Base-by-base conservation (phyloP, 1,140 invertebrate species). In the Paralvinella palmiformis region DNA sequence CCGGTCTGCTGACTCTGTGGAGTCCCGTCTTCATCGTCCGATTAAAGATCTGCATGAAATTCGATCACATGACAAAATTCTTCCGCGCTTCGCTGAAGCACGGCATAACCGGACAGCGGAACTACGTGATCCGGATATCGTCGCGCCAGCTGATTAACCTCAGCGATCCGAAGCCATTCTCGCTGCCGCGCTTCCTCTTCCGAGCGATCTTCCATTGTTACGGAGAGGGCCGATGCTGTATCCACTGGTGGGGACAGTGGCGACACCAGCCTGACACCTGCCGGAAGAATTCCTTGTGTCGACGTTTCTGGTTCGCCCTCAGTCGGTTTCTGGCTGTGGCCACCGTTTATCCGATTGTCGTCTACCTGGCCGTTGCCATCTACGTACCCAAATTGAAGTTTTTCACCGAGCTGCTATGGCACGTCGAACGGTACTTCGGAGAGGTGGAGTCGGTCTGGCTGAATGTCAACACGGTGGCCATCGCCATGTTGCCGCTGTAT, bases 231-330 rank as follows among this genome's bases (percentile, higher is more conserved):
- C 45, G 59, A 15, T 66, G 64, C 45, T 66, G 64, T 52, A 66
- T 66, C 22, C 64, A 66, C 36, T 66, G 64, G 64, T 66, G 64
- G 64, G 59, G 64, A 41, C 27, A 60, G 27, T 66, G 64, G 64
- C 32, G 41, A 22, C 50, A 66, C 27, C 64, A 66, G 31, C 64
- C 64, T 20, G 20, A 24, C 2, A 20, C 59, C 22, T 66, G 64
- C 41, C 35, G 33, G 36, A 32, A 31, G 24, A 31, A 62, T 27
- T 45, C 59, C 10, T 36, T 20, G 24, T 44, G 58, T 55, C 37
- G 37, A 13, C 41, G 59, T 29, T 66, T 31, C 20, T 66, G 64
- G 64, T 10, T 61, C 22, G 32, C 56, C n/a, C 33, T 36, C 27
- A 37, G 58, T 24, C 44, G 59, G 3, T 20, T 62, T 17, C 10